A percentile compares a stretch with the other conserved stretches of the same genome.
Evolutionary conservation across 2,797 vertebrate species (phyloP).

Genomic region (Neopelma chrysocephalum): DNA sequence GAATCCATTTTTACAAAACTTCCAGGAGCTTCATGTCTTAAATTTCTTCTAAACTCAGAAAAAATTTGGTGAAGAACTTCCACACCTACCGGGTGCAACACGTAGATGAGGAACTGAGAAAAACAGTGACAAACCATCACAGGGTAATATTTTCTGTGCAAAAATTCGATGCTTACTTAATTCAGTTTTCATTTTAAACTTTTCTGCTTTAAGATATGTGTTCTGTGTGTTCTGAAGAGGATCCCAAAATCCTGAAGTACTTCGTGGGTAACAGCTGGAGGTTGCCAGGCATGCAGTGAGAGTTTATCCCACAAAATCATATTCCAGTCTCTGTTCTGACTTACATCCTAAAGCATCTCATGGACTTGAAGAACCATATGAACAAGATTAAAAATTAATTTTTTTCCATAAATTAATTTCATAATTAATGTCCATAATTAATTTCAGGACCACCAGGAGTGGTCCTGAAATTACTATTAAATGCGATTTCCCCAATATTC

Average conservation of each 20-base stretch:
- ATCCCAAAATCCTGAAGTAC: not conserved
- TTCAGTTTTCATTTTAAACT: not conserved
- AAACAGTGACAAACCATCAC: not conserved
- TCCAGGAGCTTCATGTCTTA: not conserved
- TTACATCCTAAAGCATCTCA: not conserved
- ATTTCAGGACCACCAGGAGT: no score
- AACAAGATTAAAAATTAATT: not conserved
- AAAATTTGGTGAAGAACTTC: not conserved
- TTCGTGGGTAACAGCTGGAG: not conserved
- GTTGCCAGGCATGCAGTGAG: not conserved
- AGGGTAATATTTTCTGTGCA: not conserved
- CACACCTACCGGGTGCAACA: not conserved
- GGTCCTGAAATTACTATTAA: not conserved
- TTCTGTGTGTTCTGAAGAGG: not conserved
- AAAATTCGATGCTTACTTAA: not conserved
- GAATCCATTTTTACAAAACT: not conserved
- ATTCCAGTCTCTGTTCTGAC: not conserved
- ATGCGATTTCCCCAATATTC: not conserved
- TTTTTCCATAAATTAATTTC: not conserved
- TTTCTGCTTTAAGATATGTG: not conserved
- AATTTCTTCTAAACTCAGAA: not conserved
- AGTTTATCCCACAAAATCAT: not conserved
- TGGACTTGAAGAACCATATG: not conserved
- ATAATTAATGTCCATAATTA: no score
- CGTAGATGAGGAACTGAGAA: not conserved